Conservation (phyloP, 2,113 vertebrate species). For the Dicaeum eximium region DNA sequence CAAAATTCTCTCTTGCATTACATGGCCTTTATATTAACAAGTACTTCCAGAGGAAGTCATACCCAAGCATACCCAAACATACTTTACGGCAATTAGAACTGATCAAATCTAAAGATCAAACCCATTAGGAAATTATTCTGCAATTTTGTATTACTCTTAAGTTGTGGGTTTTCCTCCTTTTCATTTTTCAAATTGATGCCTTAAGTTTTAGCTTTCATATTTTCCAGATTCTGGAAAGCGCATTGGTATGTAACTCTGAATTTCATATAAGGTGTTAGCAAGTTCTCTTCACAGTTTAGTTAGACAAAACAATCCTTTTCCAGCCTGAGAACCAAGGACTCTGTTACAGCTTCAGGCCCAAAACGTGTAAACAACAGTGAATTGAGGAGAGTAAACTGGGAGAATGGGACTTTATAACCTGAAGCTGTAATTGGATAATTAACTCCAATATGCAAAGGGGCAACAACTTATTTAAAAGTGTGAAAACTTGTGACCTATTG, state of each 20-base stretch:
- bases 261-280: neutral
- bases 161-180: neutral
- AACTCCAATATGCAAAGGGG: neutral
- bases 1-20: neutral
- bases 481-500: rapidly evolving
- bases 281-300: neutral
- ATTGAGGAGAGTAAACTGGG: too few relatives aligned
- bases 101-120: neutral
- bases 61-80: neutral
- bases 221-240: neutral
- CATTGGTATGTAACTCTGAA: neutral
- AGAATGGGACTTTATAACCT: neutral
- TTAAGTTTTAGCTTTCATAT: neutral
- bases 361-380: neutral
- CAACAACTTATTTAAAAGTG: neutral
- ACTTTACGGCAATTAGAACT: neutral
- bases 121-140: neutral
- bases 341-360: neutral
- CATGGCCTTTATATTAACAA: neutral
- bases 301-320: neutral
- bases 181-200: neutral
- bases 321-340: neutral
- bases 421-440: neutral
- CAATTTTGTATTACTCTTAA: neutral
- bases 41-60: neutral